Evolutionary conservation across 2,113 vertebrate genomes (phyloP).

Genomic region (Tringa solitaria): DNA sequence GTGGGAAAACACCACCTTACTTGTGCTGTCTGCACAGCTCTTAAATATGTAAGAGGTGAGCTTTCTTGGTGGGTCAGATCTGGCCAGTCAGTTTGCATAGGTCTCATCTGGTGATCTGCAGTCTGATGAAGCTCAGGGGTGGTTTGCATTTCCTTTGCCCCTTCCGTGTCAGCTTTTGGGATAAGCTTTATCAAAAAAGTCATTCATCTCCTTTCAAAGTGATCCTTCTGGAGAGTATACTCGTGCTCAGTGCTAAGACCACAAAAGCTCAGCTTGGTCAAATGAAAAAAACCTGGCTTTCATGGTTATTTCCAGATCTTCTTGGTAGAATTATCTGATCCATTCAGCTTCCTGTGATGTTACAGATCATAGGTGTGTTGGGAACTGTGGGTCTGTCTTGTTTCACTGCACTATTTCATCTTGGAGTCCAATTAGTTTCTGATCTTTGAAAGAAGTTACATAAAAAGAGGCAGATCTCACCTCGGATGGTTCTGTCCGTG

Average conservation of each 20-base stretch:
- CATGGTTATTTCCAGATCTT: not conserved
- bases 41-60: not conserved
- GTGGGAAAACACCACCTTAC: conserved; percentile 18
- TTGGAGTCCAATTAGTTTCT: not conserved
- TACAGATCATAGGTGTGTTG: not conserved
- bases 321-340: not conserved
- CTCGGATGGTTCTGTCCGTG: not conserved
- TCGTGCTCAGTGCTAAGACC: not conserved
- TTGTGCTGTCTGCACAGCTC: not conserved
- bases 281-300: not conserved
- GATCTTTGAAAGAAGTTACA: not conserved
- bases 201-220: not conserved
- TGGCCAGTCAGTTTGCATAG: not conserved
- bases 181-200: not conserved
- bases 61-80: not conserved
- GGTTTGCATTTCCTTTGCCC: not conserved
- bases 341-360: not conserved
- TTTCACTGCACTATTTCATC: not conserved
- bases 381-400: not conserved
- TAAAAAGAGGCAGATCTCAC: not conserved
- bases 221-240: not conserved
- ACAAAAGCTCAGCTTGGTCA: not conserved
- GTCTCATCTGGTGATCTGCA: not conserved
- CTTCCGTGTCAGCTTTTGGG: not conserved
- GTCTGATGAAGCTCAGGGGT: not conserved